These are phyloP conservation scores for Catocala nupta DNA, from an alignment of 2,888 invertebrate species.

Conservation along the genomic window DNA sequence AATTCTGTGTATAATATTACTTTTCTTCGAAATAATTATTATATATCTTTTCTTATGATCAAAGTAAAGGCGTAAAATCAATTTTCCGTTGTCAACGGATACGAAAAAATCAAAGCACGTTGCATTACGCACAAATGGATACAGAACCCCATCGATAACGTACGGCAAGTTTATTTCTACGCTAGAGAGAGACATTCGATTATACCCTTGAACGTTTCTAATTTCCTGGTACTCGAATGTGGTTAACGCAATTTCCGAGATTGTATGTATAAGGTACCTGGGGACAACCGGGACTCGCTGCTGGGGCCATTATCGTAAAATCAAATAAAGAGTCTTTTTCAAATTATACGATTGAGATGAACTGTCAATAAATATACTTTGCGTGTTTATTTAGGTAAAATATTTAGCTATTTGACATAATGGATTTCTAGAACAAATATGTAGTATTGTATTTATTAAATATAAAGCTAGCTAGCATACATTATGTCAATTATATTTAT, in stretches of 20 bases:
- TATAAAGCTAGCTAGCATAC: too few relatives aligned
- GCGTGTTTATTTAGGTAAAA: conserved; percentile 1
- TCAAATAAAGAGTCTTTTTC: conserved; percentile 76
- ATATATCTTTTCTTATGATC: conserved; percentile 16
- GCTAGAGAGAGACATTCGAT: conserved; percentile 81
- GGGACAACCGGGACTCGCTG: conserved; percentile 67
- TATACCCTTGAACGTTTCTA: conserved; percentile 85
- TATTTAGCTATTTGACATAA: background rate
- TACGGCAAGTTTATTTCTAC: conserved; percentile 75
- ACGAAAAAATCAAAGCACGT: conserved; percentile 52
- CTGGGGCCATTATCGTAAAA: conserved; percentile 77
- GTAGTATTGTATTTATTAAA: too few relatives aligned
- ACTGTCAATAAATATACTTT: conserved; percentile 55
- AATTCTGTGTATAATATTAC: background rate
- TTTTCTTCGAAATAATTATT: conserved; percentile 10
- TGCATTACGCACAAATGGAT: conserved; percentile 54
- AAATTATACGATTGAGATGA: conserved; percentile 74
- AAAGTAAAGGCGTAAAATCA: conserved; percentile 42
- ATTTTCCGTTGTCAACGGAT: conserved; percentile 41
- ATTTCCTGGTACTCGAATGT: conserved; percentile 85
- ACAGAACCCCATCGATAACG: conserved; percentile 60
- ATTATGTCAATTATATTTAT: too few relatives aligned
- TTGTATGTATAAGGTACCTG: conserved; percentile 76
- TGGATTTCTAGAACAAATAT: background rate
- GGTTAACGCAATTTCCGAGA: conserved; percentile 86